Evolutionary conservation across 2,113 vertebrate genomes (phyloP).

Genomic region (Naja naja): DNA sequence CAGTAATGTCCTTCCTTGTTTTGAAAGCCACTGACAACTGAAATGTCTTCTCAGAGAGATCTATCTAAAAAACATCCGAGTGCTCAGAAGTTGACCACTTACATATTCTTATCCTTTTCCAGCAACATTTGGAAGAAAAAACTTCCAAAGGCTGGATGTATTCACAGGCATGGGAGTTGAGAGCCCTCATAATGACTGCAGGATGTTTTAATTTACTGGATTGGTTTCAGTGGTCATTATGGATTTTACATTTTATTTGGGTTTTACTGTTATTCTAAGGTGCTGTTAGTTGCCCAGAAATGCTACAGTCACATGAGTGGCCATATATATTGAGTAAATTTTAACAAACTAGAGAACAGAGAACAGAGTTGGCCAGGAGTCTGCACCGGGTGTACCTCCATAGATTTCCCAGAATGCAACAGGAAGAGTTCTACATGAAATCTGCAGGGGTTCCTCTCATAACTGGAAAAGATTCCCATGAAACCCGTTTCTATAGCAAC

Average conservation of each 20-base stretch:
- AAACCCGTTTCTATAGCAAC: constrained; percentile 20
- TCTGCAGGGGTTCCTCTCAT: not conserved
- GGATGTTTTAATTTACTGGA: not conserved
- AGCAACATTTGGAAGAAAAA: not conserved
- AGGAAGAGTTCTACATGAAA: not conserved
- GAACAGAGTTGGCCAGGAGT: not conserved
- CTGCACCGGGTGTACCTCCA: not conserved
- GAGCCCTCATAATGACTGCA: not conserved
- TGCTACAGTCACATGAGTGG: not conserved
- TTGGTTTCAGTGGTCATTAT: not conserved
- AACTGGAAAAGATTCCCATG: not conserved
- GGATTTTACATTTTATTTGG: not conserved
- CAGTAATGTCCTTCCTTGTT: not conserved
- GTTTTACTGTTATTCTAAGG: not conserved
- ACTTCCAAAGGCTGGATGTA: not conserved
- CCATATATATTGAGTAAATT: not conserved
- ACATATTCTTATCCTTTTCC: not conserved
- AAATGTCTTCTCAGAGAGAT: not conserved
- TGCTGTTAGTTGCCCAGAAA: not conserved
- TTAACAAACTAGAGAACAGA: not conserved
- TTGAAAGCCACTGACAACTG: not conserved
- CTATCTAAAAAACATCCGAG: not conserved
- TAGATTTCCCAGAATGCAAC: not conserved
- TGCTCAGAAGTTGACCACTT: not conserved
- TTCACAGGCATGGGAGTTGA: not conserved